Base-by-base conservation (phyloP, 2,797 vertebrate genomes). In the Bucorvus abyssinicus region DNA sequence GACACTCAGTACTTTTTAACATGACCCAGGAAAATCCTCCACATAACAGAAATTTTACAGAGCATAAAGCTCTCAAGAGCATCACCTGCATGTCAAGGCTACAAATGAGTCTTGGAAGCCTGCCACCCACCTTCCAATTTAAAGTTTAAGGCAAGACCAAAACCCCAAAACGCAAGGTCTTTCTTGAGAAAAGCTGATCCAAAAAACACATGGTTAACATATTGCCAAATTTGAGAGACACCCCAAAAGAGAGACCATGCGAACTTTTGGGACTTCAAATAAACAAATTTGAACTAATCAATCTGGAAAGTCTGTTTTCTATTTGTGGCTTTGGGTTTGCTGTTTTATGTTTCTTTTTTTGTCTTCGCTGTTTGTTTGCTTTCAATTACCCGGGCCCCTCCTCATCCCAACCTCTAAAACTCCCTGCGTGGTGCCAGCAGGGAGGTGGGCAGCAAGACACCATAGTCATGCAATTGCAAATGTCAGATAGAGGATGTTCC, bases 281-380 rank as follows among this genome's bases (percentile, higher is more conserved):
- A 96, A 96, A 93, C 89, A 94, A 93, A 93, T 89, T 55, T 52
- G 38, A 96, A 69, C 93, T 69, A 87, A 96, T 96, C 91, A 93
- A 65, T 90, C 81, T 85, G 93, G 53, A 81, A 78, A 83, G 90
- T 75, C 94, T 97, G 96, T 85, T 95, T 93, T 85, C 71, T 92
- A 80, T 96, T 96, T 96, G 96, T 49, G 94, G 96, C 86, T 97
- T 96, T 42, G 78, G 42, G 53, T 44, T 94, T 68, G 73, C 71
- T 83, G 92, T 45, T 94, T 95, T 73, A 94, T 85, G 91, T 94
- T 93, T 68, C 93, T 95, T 93, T 93, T 75, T 84, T 84, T 81
- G 90, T 79, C 94, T 95, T 92, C 1, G n/a, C 92, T 95, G 94
- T 95, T 96, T 95, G 94, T 94, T 96, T 96, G 81, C 90, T 96